Base-by-base conservation (phyloP, 1,140 invertebrate genomes). In the Drosophila burlai region DNA sequence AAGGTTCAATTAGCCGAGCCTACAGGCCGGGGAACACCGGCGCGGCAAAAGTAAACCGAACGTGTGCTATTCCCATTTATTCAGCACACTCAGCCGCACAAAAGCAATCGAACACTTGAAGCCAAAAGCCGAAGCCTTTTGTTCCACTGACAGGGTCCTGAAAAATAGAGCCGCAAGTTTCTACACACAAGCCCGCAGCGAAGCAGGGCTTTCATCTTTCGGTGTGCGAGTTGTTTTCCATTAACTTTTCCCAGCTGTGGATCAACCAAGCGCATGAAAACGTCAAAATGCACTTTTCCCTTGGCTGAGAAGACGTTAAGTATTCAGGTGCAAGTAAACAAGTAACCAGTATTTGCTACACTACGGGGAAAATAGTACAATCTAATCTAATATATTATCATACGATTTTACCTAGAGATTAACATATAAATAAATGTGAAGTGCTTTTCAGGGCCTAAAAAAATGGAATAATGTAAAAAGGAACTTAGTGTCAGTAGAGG, bases 261-360 rank as follows among this genome's bases (percentile, higher is more conserved):
- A 62, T 75, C 84, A 87, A 63, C 84, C 81, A 81, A 89, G 84
- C 84, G 84, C 55, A 83, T 77, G 81, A 81, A 87, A 80, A 87
- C 83, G 83, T 87, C 83, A 89, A 89, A 87, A 89, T 89, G 83
- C 83, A 89, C 84, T 87, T 80, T 78, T 67, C 36, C 75, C 36
- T 21, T 18, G 15, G 29, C 55, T 21, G 16, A 16, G 24, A 67
- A 76, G 54, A 67, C n/a, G 47, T 43, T 13, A 43, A 31, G 62
- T 43, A 66, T 29, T 38, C 58, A 49, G 73, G 50, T 34, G 40
- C 34, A 21, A 49, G 52, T 16, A 47, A 43, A 34, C 66, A 62
- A 47, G 52, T 18, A 57, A 36, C 40, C 49, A 62, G 16, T 43
- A 18, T 26, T 65, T 63, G 7, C 21, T 34, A 31, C 62, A 45